Base-by-base conservation (phyloP, 2,888 invertebrate genomes). In the Alsophila aescularia region DNA sequence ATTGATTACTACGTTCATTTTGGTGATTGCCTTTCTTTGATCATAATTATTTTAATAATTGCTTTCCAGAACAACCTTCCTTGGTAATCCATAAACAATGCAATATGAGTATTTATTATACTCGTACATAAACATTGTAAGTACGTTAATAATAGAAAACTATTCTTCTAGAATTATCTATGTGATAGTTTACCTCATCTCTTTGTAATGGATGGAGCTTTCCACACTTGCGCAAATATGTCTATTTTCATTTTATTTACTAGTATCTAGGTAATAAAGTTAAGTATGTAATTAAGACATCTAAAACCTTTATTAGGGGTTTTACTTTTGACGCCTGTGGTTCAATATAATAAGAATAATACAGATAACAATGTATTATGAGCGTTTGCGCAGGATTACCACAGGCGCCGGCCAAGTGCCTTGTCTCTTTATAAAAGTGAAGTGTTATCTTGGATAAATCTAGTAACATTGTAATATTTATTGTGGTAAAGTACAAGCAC, bases 191-290 rank as follows among this genome's bases (percentile, higher is more conserved):
- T 36, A 43, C 15, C 31, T 14, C 16, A 50, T 14, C 12, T 42
- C 12, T 32, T 39, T 37, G 44, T 55, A 29, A 50, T 40, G 29
- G 10, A n/a, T 61, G 75, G 71, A 61, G 62, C 54, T 80, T 86
- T 86, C 83, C 85, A 77, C 59, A 67, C 62, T 41, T 67, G 48
- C 29, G 53, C 63, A 79, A 77, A 80, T 63, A 14, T 35, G n/a
- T 60, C 29, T 52, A 63, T 66, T 73, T 72, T 72, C 68, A 64
- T 58, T 48, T 27, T 70, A 64, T 77, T 73, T 71, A 73, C 69
- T 60, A 39, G n/a, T n/a, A n/a, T n/a, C n/a, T n/a, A n/a, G n/a
- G 69, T 57, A 63, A 70, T 69, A 62, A 60, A 59, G 21, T 53
- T 56, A 60, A 53, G 66, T 69, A 60, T 21, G 13, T 29, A 64